Evolutionary conservation across 2,888 invertebrate species (phyloP).

Genomic region (Chloroclystis v-ata): DNA sequence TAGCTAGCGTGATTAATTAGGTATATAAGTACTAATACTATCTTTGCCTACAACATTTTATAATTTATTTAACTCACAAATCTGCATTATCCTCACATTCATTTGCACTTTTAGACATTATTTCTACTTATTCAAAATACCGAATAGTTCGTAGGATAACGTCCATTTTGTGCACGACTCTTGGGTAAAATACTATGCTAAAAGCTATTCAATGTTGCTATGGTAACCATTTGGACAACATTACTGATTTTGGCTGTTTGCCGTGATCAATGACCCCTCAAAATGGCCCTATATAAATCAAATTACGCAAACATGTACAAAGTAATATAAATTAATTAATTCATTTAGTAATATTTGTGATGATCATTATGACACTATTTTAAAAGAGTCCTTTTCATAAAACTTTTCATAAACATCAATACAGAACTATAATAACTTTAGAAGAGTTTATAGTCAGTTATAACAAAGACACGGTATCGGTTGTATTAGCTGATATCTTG

Average conservation of each 20-base stretch:
- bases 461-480: too few species aligned
- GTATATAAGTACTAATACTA: too few species aligned
- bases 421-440: too few species aligned
- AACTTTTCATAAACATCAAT: too few species aligned
- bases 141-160: neutral
- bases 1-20: conserved; percentile 10
- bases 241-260: conserved; percentile 2
- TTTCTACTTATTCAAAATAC: neutral
- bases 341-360: too few species aligned
- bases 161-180: conserved; percentile 26
- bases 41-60: too few species aligned
- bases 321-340: too few species aligned
- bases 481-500: too few species aligned
- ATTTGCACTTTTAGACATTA: conserved; percentile 29
- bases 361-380: too few species aligned
- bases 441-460: too few species aligned
- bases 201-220: conserved; percentile 70
- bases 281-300: neutral
- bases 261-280: conserved; percentile 8
- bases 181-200: conserved; percentile 30
- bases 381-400: too few species aligned
- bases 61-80: conserved; percentile 30
- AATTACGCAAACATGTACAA: too few species aligned
- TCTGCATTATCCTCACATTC: conserved; percentile 32
- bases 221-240: conserved; percentile 63